These are phyloP conservation scores for Scalopus aquaticus DNA, from an alignment of 2,113 vertebrate genomes.

Conservation along the genomic window DNA sequence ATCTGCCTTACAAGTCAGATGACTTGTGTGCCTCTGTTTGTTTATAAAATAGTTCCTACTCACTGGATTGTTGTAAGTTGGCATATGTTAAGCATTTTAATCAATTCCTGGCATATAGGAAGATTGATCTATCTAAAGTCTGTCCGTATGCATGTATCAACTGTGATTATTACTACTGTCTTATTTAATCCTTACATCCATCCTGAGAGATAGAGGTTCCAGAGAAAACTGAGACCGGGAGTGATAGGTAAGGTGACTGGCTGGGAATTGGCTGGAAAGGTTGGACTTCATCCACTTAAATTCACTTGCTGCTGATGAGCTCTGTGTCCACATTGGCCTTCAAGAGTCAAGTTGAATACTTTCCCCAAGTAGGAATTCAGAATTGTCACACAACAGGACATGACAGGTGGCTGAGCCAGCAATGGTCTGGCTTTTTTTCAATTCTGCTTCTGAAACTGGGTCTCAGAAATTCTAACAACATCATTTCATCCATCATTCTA, in stretches of 20 bases:
- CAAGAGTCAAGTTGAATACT: background rate
- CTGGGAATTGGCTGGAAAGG: background rate
- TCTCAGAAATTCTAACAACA: background rate
- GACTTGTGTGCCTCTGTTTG: background rate
- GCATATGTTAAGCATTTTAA: background rate
- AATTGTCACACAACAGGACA: background rate
- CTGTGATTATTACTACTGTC: background rate
- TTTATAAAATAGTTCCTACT: background rate
- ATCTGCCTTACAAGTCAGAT: background rate
- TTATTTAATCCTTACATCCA: background rate
- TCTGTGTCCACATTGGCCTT: background rate
- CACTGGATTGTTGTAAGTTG: fast-evolving
- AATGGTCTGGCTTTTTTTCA: background rate
- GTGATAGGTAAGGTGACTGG: background rate
- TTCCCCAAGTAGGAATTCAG: background rate
- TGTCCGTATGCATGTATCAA: background rate
- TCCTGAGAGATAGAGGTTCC: background rate
- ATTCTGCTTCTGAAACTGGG: background rate
- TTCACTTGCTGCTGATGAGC: background rate
- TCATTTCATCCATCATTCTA: background rate
- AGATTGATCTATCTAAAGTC: background rate
- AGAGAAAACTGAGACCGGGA: background rate
- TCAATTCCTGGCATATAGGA: background rate
- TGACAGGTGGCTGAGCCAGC: background rate
- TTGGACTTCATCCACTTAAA: background rate